Base-by-base conservation (phyloP, 2,888 invertebrate genomes). In the Sminthurinus aureus region DNA sequence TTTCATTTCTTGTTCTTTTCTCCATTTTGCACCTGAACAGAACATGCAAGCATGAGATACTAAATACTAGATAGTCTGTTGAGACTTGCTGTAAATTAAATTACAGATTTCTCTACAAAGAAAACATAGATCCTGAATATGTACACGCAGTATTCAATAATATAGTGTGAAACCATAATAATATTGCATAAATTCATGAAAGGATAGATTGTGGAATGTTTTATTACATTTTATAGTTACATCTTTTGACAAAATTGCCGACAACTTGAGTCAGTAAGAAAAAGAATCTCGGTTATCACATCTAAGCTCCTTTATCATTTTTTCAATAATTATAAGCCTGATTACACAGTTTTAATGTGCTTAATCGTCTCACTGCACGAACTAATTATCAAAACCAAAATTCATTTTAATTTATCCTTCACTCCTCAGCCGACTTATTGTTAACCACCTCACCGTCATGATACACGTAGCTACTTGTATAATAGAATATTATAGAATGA, bases 341-440 rank as follows among this genome's bases (percentile, higher is more conserved):
- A 71, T 71, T 71, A 71, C 24, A 71, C 71, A 71, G 22, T 71
- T 13, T 71, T 24, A 71, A 71, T 71, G 71, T 71, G 38, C 38
- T 71, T 71, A 71, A 71, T 71, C 71, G 71, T 71, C 26, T 24
- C 26, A 71, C 13, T 15, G 71, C 71, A 71, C 71, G 71, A 71
- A 71, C 71, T 71, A 71, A 71, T 71, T 71, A 71, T 24, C 71
- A 71, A 52, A 52, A 52, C 71, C 71, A 71, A 67, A 71, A 71
- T 24, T 71, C 71, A 71, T 71, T 71, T 71, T 24, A 71, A 71
- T 71, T 67, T 71, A 52, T 52, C 52, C 52, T 52, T 52, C 52
- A 52, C 13, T 52, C 52, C 52, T 52, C 52, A 8, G 9, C 52
- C 52, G n/a, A n/a, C n/a, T n/a, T n/a, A n/a, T n/a, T n/a, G n/a